Evolutionary conservation across 2,888 invertebrate genomes (phyloP).

Genomic region (Therioaphis trifolii): DNA sequence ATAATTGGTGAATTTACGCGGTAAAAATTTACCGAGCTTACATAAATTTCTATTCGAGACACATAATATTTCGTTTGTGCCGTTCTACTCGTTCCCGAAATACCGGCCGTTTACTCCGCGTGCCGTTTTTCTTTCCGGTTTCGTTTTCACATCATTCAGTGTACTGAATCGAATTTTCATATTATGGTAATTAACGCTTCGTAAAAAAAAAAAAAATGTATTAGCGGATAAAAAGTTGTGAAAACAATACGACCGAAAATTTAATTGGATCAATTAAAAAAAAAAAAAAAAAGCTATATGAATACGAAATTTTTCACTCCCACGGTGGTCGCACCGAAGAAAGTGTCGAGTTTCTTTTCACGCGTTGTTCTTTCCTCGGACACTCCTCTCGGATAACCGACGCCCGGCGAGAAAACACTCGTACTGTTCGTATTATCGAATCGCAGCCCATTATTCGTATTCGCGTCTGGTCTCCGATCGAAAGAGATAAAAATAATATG

Average conservation of each 20-base stretch:
- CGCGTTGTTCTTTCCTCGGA: no score
- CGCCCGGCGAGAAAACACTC: no score
- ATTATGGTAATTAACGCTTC: slow-evolving; percentile 27
- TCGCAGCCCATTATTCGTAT: no score
- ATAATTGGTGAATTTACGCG: no score
- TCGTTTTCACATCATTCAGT: slow-evolving; percentile 28
- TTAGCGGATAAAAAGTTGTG: neutral
- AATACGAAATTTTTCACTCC: neutral
- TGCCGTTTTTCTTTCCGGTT: neutral
- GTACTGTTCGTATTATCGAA: no score
- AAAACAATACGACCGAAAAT: neutral
- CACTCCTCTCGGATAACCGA: no score
- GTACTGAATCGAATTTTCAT: neutral
- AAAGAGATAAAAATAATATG: neutral
- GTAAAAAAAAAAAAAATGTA: neutral
- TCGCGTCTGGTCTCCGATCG: neutral
- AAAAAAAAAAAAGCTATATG: neutral
- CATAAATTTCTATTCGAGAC: no score
- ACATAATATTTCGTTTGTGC: no score
- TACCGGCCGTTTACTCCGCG: no score
- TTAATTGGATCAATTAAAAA: slow-evolving; percentile 17
- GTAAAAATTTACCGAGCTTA: no score
- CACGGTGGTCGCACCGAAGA: neutral
- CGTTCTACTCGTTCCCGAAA: neutral
- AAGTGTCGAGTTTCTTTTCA: neutral